Evolutionary conservation across 2,888 invertebrate species (phyloP), one percentile per base, ranked within the genome.

Genomic region (Biston betularia): DNA sequence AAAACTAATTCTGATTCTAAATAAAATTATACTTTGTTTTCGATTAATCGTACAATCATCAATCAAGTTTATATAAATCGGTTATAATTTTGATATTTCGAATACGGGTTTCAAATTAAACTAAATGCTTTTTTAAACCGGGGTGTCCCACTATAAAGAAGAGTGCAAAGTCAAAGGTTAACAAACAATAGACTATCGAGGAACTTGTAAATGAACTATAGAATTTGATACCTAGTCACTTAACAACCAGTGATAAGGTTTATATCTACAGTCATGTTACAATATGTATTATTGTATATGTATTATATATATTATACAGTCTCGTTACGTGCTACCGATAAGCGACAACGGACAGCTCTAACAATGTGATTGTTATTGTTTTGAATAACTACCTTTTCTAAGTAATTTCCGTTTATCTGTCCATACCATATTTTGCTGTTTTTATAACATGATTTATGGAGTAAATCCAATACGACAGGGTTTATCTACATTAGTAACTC

Each of bases 191-290:
- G 46, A n/a, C 46, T 45, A 46, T 56, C 5, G 46, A 56, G 10
- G 45, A 6, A 57, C 33, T 46, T 35, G 14, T 34, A 35, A 56
- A 46, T 68, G 60, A 63, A 50, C 58, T 66, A 71, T 63, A 60
- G 63, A 64, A 64, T 46, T 59, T 34, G 10, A 57, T 46, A 40
- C 34, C 34, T 40, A 49, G 44, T 44, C 44, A 50, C 44, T 34
- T 44, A 60, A 57, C n/a, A 44, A 33, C 42, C 34, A 33, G 33
- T 14, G 56, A 46, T 56, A 46, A 56, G 44, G 44, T 34, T 24
- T 33, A 45, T 55, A 34, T 42, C 15, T 55, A 15, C 34, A 33
- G 55, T 15, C 38, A 53, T 55, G 42, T 55, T 33, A 53, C 38
- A 38, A 35, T 14, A 52, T 38, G 14, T 33, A n/a, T 15, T n/a